Conservation (phyloP, 2,113 vertebrate species). For the Syrrhaptes paradoxus region DNA sequence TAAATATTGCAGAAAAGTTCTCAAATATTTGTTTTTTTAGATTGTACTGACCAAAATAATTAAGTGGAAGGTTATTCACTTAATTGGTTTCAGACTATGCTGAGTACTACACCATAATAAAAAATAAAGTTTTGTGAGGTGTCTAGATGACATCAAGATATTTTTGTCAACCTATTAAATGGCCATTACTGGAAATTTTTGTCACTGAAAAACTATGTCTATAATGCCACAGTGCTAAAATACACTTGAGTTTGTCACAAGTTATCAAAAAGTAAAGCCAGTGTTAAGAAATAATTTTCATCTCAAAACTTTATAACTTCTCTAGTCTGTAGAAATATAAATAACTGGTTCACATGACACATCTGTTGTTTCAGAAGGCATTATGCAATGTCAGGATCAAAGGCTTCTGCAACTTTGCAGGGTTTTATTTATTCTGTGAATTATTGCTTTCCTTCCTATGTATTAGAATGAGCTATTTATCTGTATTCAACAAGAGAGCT, state of each 20-base stretch:
- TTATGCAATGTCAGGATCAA: neutral
- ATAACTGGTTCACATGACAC: neutral
- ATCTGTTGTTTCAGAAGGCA: conserved; percentile 17
- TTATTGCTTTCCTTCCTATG: conserved; percentile 6
- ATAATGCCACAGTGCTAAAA: neutral
- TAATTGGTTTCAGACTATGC: neutral
- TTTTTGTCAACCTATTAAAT: neutral
- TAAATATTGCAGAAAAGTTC: neutral
- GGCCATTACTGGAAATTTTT: neutral
- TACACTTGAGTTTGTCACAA: neutral
- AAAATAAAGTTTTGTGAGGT: neutral
- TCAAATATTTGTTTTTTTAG: neutral
- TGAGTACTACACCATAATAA: neutral
- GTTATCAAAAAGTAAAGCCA: neutral
- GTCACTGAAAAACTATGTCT: neutral
- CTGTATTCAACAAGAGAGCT: neutral
- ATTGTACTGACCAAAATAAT: neutral
- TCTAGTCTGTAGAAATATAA: neutral
- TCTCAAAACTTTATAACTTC: neutral
- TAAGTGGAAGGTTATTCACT: neutral
- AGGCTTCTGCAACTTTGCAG: neutral
- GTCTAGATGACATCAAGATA: neutral
- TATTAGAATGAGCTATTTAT: conserved; percentile 12
- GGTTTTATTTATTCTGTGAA: conserved; percentile 33
- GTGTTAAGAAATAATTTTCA: neutral